Evolutionary conservation across 2,888 invertebrate species (phyloP), one percentile per base, ranked within the genome.

Genomic region (Calameuta idolon): DNA sequence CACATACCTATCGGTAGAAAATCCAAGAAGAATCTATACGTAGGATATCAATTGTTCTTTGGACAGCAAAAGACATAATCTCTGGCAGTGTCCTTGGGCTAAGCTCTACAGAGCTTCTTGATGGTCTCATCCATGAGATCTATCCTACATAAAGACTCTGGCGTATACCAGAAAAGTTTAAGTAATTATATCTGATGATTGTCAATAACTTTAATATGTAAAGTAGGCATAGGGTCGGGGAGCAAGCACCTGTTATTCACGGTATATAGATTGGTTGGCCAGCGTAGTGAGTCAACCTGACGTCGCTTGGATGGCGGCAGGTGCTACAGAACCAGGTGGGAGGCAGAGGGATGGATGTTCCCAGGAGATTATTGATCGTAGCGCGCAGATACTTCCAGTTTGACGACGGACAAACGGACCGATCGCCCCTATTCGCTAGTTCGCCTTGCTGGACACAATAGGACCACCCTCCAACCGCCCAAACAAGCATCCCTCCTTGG

Each of bases 321-420:
- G 86, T 85, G 81, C 79, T 79, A 78, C 77, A 83, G 81, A 84
- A 84, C 83, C 79, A 79, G 79, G 78, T n/a, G 76, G 73, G 78
- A 74, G 40, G 80, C 85, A 85, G 85, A 88, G 87, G 88, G 85
- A 87, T 86, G 89, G 89, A 90, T 90, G 88, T 89, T 90, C 88
- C 89, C 88, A 89, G 89, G 87, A 89, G 89, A 91, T 90, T 91
- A 91, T 91, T 90, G 91, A 91, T 91, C 91, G 87, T 55, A 75
- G 77, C 83, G 80, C 78, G 82, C 85, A 86, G 88, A 89, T 89
- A 88, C 85, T 87, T 89, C 82, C 83, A 87, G 85, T 83, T 82
- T 78, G 81, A 82, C 82, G 80, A 55, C 77, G 80, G 79, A 76
- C 79, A 74, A 77, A 34, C 71, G 71, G 71, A 71, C 71, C 31